phyloP scores from a whole-genome alignment of 1,140 invertebrate species.

The Cyclargus thomasi region DNA sequence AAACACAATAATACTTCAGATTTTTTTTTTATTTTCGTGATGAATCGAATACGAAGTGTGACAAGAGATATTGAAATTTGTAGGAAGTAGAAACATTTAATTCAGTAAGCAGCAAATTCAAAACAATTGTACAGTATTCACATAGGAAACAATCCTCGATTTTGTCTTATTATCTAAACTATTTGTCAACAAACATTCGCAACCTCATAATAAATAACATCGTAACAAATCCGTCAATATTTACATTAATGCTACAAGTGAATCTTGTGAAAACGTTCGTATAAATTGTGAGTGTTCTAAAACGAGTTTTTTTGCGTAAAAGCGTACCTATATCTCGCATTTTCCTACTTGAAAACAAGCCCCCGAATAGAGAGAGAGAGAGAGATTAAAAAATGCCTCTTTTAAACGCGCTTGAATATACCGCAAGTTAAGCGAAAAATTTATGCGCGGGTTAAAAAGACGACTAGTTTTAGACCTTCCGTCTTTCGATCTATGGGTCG shows the following conservation, averaged over 20 bases:
- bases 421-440: too few relatives aligned
- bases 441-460: too few relatives aligned
- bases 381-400: too few relatives aligned
- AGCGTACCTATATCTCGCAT: neutral
- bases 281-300: neutral
- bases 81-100: conserved; percentile 52
- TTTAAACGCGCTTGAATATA: too few relatives aligned
- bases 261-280: neutral
- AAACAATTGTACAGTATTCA: conserved; percentile 38
- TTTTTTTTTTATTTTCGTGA: conserved; percentile 55
- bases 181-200: conserved; percentile 71
- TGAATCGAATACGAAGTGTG: conserved; percentile 56
- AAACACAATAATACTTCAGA: conserved; percentile 29
- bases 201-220: conserved; percentile 60
- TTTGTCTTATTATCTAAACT: conserved; percentile 45
- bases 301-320: neutral
- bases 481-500: too few relatives aligned
- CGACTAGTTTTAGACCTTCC: too few relatives aligned
- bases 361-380: too few relatives aligned
- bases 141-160: conserved; percentile 43
- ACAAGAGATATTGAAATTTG: conserved; percentile 56
- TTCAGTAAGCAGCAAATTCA: conserved; percentile 49
- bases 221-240: conserved; percentile 49
- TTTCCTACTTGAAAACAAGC: too few relatives aligned
- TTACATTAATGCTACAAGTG: conserved; percentile 35